phyloP scores from a whole-genome alignment of 2,888 invertebrate genomes.

The Tridacna gigas region DNA sequence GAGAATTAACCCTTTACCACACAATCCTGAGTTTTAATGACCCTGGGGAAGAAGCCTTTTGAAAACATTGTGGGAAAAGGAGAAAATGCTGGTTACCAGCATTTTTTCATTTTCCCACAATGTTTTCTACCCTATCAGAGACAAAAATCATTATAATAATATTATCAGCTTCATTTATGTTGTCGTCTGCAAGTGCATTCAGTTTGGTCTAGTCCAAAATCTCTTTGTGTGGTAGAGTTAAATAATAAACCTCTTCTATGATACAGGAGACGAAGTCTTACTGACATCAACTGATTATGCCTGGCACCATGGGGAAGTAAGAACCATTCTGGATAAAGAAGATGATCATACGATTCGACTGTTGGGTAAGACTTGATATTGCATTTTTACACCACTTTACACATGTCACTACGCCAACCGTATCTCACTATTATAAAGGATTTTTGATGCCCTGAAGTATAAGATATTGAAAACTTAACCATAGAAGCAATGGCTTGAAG shows the following conservation, averaged over 20 bases:
- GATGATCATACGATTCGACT: slow-evolving; percentile 24
- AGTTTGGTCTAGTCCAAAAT: no score
- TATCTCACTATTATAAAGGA: slow-evolving; percentile 29
- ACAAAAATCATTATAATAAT: no score
- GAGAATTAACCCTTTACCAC: no score
- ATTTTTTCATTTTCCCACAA: neutral
- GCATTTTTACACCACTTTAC: slow-evolving; percentile 41
- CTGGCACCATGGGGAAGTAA: slow-evolving; percentile 39
- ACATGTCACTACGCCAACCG: slow-evolving; percentile 38
- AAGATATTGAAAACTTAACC: no score
- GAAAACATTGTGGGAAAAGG: slow-evolving; percentile 1
- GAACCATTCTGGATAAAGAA: slow-evolving; percentile 37
- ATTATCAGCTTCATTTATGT: no score
- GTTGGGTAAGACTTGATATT: slow-evolving; percentile 6
- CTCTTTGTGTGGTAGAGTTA: no score
- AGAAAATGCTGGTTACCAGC: slow-evolving; percentile 3
- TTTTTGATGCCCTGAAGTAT: slow-evolving; percentile 40
- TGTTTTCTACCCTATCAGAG: no score
- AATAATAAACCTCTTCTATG: no score
- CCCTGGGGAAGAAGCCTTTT: no score
- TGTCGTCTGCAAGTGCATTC: no score
- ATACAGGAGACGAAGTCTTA: slow-evolving; percentile 42
- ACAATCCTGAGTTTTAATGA: no score
- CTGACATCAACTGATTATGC: slow-evolving; percentile 45
- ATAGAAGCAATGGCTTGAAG: no score